A percentile compares a stretch with the other conserved stretches of the same genome.
These are phyloP conservation scores for Alectoris magna DNA, from an alignment of 2,797 vertebrate species.

Conservation along the genomic window DNA sequence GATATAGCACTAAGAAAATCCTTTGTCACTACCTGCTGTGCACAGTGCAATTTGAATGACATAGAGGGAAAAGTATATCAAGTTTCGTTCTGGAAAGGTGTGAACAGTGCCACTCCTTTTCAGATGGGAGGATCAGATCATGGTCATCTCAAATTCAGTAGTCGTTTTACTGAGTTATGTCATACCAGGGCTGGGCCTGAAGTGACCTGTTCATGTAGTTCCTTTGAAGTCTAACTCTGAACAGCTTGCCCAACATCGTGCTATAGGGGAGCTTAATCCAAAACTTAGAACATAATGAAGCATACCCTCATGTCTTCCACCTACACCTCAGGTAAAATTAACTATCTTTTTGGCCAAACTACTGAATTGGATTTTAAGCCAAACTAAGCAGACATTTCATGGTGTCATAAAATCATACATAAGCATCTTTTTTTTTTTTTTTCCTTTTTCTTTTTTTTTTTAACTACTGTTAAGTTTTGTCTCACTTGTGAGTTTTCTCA, in stretches of 20 bases:
- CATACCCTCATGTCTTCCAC: background rate
- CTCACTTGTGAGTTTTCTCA: background rate
- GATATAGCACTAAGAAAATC: background rate
- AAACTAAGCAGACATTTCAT: background rate
- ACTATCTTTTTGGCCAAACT: background rate
- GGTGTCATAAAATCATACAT: background rate
- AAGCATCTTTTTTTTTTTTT: background rate
- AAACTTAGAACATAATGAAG: conserved; percentile 1
- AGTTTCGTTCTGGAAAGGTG: background rate
- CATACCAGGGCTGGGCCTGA: background rate
- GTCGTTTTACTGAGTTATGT: background rate
- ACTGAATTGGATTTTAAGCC: background rate
- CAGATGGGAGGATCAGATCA: background rate
- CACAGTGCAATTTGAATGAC: background rate
- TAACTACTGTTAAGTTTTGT: background rate
- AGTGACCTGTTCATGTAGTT: background rate
- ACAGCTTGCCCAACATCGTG: background rate
- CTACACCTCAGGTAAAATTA: background rate
- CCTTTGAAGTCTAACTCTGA: background rate
- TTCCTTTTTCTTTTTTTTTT: too few species aligned
- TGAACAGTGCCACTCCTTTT: background rate
- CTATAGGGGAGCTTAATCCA: background rate
- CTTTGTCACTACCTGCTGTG: background rate
- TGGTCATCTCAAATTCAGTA: background rate
- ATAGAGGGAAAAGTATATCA: background rate